phyloP scores from a whole-genome alignment of 2,113 vertebrate species.

The Picathartes gymnocephalus region DNA sequence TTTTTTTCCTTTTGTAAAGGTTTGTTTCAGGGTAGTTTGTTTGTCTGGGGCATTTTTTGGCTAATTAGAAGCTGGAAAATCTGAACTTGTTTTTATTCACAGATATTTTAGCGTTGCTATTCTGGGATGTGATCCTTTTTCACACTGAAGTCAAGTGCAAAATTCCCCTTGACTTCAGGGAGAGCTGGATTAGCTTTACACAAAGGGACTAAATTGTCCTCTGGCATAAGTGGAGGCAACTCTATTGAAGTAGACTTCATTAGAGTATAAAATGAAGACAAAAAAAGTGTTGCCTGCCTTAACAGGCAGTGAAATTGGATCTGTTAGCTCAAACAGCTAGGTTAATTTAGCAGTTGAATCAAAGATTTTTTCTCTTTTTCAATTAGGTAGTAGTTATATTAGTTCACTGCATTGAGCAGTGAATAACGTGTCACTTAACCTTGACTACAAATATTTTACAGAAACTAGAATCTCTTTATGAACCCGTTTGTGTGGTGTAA shows the following conservation, averaged over 20 bases:
- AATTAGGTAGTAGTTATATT: neutral
- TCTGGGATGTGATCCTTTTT: conserved; percentile 8
- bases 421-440: neutral
- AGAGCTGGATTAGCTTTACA: conserved; percentile 23
- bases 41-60: neutral
- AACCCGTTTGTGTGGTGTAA: neutral
- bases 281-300: neutral
- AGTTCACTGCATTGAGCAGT: neutral
- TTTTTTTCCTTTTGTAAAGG: neutral
- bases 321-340: neutral
- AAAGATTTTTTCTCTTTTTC: neutral
- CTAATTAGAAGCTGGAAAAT: neutral
- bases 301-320: neutral
- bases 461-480: neutral
- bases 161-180: conserved; percentile 29
- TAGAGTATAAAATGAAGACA: conserved; percentile 27
- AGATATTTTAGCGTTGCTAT: neutral
- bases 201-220: conserved; percentile 15
- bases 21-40: neutral
- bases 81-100: neutral
- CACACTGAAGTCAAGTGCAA: conserved; percentile 18
- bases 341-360: neutral
- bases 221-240: neutral
- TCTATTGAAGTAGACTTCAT: conserved; percentile 17
- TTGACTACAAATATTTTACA: neutral